Conservation (phyloP, 2,113 vertebrate genomes). For the Odocoileus virginianus region DNA sequence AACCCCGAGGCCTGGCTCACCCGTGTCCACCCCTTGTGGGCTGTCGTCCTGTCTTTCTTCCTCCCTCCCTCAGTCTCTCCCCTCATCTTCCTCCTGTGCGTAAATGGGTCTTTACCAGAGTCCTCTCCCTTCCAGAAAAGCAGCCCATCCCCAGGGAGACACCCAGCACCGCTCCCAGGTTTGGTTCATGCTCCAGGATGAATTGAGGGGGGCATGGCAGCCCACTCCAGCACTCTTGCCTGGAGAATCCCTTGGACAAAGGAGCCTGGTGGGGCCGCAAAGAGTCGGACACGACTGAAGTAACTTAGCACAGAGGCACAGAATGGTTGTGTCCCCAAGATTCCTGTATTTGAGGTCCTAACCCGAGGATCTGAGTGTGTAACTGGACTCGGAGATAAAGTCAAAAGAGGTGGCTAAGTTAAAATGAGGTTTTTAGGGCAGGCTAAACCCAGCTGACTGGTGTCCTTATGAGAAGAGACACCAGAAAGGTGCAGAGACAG, state of each 20-base stretch:
- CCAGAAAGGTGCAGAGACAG: not conserved
- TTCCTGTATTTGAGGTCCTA: fast-evolving
- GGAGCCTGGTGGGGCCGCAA: not conserved
- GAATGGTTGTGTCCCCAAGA: fast-evolving
- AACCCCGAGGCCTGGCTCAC: not conserved
- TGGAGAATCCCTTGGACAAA: not conserved
- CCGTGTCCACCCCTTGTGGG: fast-evolving
- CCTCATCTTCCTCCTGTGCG: not conserved
- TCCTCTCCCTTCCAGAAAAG: not conserved
- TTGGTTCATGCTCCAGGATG: not conserved
- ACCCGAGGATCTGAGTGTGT: not conserved
- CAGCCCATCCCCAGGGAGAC: no score
- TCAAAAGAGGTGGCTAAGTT: not conserved
- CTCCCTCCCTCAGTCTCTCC: not conserved
- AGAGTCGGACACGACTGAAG: not conserved
- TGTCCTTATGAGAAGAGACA: not conserved
- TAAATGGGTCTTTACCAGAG: not conserved
- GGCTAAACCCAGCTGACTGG: no score
- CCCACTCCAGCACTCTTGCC: not conserved
- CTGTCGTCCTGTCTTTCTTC: not conserved
- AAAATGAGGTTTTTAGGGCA: not conserved
- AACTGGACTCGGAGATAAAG: not conserved
- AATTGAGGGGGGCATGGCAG: not conserved
- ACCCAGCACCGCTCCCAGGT: fast-evolving
- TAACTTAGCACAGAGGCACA: fast-evolving